A percentile compares a stretch with the other conserved stretches of the same genome.
Conservation (phyloP, 2,113 vertebrate species). For the Prolemur simus region DNA sequence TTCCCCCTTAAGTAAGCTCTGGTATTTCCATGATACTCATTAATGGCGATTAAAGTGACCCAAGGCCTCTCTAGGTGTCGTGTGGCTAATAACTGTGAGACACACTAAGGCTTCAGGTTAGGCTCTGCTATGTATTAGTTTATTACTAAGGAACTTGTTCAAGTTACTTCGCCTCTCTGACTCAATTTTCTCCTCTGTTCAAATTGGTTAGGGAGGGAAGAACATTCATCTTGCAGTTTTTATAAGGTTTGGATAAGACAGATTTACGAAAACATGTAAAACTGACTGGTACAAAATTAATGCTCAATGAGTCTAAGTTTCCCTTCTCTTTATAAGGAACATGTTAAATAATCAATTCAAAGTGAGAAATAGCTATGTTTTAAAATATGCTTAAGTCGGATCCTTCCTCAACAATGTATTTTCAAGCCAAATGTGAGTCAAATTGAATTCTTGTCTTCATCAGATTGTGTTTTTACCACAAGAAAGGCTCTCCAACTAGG, state of each 20-base stretch:
- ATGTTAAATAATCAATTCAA: constrained; percentile 35
- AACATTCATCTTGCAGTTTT: constrained; percentile 17
- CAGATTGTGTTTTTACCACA: neutral
- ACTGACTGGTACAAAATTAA: neutral
- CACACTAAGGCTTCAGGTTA: neutral
- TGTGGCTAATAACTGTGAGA: constrained; percentile 12
- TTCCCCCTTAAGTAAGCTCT: neutral
- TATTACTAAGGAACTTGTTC: neutral
- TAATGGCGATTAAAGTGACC: neutral
- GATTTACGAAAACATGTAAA: neutral
- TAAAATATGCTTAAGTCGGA: neutral
- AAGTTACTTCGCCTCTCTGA: neutral
- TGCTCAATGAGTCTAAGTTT: neutral
- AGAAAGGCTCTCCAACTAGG: neutral
- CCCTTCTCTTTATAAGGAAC: neutral
- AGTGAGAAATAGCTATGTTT: neutral
- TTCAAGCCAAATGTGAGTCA: constrained; percentile 24
- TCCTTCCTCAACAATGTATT: constrained; percentile 4
- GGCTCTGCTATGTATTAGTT: constrained; percentile 16
- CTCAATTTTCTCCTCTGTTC: constrained; percentile 14
- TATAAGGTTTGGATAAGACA: neutral
- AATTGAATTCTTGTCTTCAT: neutral
- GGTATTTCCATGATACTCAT: neutral
- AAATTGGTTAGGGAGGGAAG: neutral
- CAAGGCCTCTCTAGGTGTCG: neutral